A percentile compares a stretch with the other conserved stretches of the same genome.
phyloP scores from a whole-genome alignment of 2,888 invertebrate species.

The Ornithoptera alexandrae region DNA sequence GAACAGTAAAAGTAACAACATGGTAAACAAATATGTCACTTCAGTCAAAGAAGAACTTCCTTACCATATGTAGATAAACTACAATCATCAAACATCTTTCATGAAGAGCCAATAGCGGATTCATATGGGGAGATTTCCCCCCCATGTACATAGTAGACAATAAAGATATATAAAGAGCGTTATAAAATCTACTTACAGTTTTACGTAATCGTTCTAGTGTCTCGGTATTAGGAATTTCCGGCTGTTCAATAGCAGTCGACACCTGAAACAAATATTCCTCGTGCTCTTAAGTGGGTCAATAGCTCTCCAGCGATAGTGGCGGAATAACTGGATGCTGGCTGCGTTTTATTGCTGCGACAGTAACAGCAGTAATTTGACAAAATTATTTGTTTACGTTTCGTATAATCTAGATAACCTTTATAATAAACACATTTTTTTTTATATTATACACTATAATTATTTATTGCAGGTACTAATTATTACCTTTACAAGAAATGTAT shows the following conservation, averaged over 20 bases:
- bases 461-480: background rate
- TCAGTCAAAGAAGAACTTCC: too few species aligned
- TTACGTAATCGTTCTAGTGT: conserved; percentile 63
- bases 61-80: too few species aligned
- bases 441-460: background rate
- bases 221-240: conserved; percentile 65
- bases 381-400: conserved; percentile 2
- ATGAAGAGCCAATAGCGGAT: too few species aligned
- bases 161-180: background rate
- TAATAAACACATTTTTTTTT: background rate
- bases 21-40: too few species aligned
- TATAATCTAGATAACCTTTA: background rate
- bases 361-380: conserved; percentile 18
- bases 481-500: conserved; percentile 3
- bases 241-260: conserved; percentile 65
- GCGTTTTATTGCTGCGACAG: conserved; percentile 31
- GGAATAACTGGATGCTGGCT: conserved; percentile 27
- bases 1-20: too few species aligned
- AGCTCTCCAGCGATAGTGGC: conserved; percentile 43
- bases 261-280: conserved; percentile 65
- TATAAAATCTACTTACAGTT: conserved; percentile 51
- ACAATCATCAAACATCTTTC: too few species aligned
- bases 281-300: conserved; percentile 63
- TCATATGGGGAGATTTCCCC: too few species aligned
- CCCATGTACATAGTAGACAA: background rate